phyloP scores from a whole-genome alignment of 2,888 invertebrate species.

The Argynnis bischoffii region DNA sequence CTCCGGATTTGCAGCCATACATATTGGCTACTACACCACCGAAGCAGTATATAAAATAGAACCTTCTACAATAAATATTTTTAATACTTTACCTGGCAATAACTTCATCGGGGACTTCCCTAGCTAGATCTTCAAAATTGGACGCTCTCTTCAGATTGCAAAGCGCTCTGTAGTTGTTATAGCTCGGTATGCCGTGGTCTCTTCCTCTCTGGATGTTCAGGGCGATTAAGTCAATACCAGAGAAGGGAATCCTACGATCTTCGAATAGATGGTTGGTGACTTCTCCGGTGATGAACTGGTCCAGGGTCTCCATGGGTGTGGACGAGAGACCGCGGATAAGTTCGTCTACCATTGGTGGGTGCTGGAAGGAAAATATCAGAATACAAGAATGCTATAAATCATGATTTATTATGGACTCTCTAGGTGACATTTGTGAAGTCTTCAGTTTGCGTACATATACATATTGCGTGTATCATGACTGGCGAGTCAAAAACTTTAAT shows the following conservation, averaged over 20 bases:
- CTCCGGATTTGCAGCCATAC: too few species aligned
- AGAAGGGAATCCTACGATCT: slow-evolving; percentile 93
- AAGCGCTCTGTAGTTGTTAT: slow-evolving; percentile 94
- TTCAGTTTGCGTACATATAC: too few species aligned
- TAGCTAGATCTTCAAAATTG: slow-evolving; percentile 92
- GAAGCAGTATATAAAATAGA: not conserved
- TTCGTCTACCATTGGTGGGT: slow-evolving; percentile 91
- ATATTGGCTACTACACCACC: too few species aligned
- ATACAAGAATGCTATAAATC: not conserved
- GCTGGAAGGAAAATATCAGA: slow-evolving; percentile 47
- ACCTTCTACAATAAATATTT: not conserved
- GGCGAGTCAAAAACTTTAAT: too few species aligned
- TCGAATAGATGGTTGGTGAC: slow-evolving; percentile 98
- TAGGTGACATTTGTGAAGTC: too few species aligned
- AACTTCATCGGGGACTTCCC: slow-evolving; percentile 93
- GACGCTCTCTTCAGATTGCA: slow-evolving; percentile 94
- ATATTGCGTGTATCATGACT: too few species aligned
- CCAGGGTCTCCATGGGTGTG: slow-evolving; percentile 95
- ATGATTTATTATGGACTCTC: too few species aligned
- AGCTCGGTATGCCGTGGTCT: slow-evolving; percentile 94
- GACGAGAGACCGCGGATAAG: slow-evolving; percentile 92
- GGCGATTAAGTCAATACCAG: slow-evolving; percentile 95
- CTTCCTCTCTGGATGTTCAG: slow-evolving; percentile 94
- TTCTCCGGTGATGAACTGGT: slow-evolving; percentile 96
- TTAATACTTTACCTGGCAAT: slow-evolving; percentile 80